Evolutionary conservation across 2,113 vertebrate genomes (phyloP).

Genomic region (Crotophaga sulcirostris): DNA sequence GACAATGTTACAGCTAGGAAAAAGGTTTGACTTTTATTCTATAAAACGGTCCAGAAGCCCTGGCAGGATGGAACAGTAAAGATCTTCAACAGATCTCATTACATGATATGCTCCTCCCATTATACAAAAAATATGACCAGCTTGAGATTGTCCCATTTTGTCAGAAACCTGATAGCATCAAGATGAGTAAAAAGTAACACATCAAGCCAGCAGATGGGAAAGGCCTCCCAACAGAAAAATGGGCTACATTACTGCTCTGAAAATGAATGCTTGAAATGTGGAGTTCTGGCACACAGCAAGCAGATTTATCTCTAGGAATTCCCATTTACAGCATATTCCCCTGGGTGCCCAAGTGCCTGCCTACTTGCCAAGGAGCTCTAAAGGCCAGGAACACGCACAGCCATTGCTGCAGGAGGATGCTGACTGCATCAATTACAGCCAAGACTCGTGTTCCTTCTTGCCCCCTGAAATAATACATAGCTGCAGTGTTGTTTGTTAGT

Average conservation of each 20-base stretch:
- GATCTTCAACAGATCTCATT: neutral
- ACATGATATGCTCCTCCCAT: neutral
- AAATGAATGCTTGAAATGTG: conserved; percentile 40
- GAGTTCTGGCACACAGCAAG: neutral
- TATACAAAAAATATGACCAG: neutral
- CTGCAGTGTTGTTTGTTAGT: neutral
- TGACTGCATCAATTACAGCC: neutral
- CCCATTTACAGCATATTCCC: conserved; percentile 33
- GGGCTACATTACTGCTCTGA: neutral
- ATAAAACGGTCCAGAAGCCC: neutral
- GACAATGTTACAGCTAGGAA: neutral
- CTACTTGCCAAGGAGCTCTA: neutral
- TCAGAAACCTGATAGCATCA: conserved; percentile 15
- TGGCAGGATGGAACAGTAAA: neutral
- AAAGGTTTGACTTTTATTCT: neutral
- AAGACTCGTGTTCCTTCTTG: conserved; percentile 52
- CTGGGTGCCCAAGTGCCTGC: conserved; percentile 11
- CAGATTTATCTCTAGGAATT: conserved; percentile 63
- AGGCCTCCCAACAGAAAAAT: conserved; percentile 20
- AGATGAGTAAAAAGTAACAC: conserved; percentile 7
- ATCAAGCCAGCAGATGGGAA: conserved; percentile 23
- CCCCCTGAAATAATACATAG: neutral
- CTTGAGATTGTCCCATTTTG: conserved; percentile 20
- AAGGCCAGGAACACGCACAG: neutral
- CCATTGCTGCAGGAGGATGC: neutral